These are phyloP conservation scores for Clytia hemisphaerica DNA, from an alignment of 30 jellyfish, hydroid and myxozoan genomes.

Conservation along the genomic window DNA sequence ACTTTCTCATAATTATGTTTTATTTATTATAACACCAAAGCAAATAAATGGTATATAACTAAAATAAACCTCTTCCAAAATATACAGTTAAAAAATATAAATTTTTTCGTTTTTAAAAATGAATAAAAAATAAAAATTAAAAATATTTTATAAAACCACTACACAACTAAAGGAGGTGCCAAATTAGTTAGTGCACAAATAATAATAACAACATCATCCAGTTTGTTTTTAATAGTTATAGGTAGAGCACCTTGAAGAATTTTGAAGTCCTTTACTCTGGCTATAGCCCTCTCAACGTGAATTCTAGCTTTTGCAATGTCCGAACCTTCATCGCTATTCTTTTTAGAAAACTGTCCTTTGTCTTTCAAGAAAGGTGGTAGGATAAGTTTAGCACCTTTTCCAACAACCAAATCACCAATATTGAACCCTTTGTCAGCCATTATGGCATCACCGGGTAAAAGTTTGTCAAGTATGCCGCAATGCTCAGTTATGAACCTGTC, in stretches of 20 bases:
- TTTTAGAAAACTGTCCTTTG: neutral
- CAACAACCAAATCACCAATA: neutral
- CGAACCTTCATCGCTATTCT: constrained; percentile 1
- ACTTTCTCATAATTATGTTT: too few relatives aligned
- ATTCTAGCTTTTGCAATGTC: constrained; percentile 25
- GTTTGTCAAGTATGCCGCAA: constrained; percentile 14
- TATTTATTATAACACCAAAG: too few relatives aligned
- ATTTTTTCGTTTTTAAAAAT: too few relatives aligned
- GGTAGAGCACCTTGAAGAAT: neutral
- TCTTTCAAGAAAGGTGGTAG: constrained; percentile 15
- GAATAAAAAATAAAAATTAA: too few relatives aligned
- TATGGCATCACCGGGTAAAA: neutral
- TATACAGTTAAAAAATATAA: too few relatives aligned
- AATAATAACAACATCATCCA: neutral
- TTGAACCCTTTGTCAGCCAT: neutral
- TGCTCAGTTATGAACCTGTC: constrained; percentile 23
- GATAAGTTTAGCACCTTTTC: neutral
- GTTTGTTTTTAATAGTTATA: neutral
- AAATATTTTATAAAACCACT: too few relatives aligned
- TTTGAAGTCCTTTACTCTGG: constrained; percentile 11
- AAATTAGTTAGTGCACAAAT: neutral
- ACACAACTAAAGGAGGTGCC: neutral
- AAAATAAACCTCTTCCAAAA: too few relatives aligned
- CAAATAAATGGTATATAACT: too few relatives aligned
- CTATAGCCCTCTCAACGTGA: constrained; percentile 29